Base-by-base conservation (phyloP, 2,797 vertebrate genomes). In the Otolemur crassicaudatus region DNA sequence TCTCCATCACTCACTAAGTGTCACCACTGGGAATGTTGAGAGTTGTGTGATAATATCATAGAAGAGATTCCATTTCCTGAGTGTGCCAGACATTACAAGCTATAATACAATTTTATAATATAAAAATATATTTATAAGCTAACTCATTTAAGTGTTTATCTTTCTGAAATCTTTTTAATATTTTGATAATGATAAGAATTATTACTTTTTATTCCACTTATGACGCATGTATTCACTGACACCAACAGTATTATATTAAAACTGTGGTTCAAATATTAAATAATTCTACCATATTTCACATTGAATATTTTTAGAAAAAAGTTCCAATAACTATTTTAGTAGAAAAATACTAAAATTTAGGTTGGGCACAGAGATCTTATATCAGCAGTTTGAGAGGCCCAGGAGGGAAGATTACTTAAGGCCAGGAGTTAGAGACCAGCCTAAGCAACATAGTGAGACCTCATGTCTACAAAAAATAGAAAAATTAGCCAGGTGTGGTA, bases 281-380 rank as follows among this genome's bases (percentile, higher is more conserved):
- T 70, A 73, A 95, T 65, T 85, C 67, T 67, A 81, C 61, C 37
- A 91, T 43, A 65, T 81, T 95, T 95, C 40, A 76, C 10, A 46
- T 49, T 60, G 91, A 75, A 0, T 53, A 88, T 49, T 76, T 95
- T 93, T 95, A 87, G 58, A 92, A 56, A 86, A 90, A 88, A 84
- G 83, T 49, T 67, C 61, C 58, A 85, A 60, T 75, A 84, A 85
- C 40, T 34, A 82, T 76, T 94, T 94, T 53, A 61, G 56, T 73
- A 86, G 67, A 65, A 85, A 93, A 49, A 81, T 37, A 69, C 7
- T 82, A 60, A 53, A 77, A 76, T 16, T 73, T 86, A 19, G 16
- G 29, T 7, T 31, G 29, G 29, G 6, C 29, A 67, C 31, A 7
- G 16, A 49, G 49, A 49, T 49, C 49, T 49, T 49, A 49, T 49